phyloP scores from a whole-genome alignment of 2,888 invertebrate genomes.

The Steinernema scapterisci region DNA sequence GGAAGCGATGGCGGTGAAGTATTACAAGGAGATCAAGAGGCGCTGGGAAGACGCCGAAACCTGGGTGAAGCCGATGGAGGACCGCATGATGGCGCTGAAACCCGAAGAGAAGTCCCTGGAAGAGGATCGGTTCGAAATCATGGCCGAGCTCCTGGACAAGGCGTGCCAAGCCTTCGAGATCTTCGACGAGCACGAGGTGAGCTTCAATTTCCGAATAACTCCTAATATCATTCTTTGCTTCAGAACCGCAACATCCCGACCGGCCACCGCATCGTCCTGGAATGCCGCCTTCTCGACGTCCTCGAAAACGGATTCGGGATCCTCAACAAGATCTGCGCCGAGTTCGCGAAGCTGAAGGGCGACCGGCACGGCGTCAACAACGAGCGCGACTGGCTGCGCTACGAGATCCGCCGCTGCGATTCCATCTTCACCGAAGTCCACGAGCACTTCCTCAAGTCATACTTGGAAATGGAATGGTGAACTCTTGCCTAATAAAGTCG shows the following conservation, averaged over 20 bases:
- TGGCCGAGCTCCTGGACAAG: constrained; percentile 61
- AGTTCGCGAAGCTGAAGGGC: constrained; percentile 52
- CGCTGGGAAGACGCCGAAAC: constrained; percentile 54
- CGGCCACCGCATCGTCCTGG: constrained; percentile 57
- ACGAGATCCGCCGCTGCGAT: constrained; percentile 61
- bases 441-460: constrained; percentile 58
- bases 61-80: constrained; percentile 53
- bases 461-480: constrained; percentile 63
- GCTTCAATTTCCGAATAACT: constrained; percentile 25
- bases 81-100: constrained; percentile 45
- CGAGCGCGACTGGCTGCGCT: constrained; percentile 59
- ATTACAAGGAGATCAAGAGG: constrained; percentile 48
- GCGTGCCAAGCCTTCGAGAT: constrained; percentile 61
- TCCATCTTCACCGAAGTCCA: constrained; percentile 57
- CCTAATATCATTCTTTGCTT: constrained; percentile 5
- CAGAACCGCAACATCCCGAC: constrained; percentile 50
- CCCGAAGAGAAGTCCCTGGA: constrained; percentile 49
- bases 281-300: constrained; percentile 51
- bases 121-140: constrained; percentile 57
- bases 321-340: constrained; percentile 52
- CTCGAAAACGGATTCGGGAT: constrained; percentile 55
- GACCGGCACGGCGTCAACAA: constrained; percentile 47
- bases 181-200: constrained; percentile 58
- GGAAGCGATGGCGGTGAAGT: constrained; percentile 46
- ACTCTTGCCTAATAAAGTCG: too few species aligned